Base-by-base conservation (phyloP, 2,797 vertebrate species). In the Aplochiton taeniatus region DNA sequence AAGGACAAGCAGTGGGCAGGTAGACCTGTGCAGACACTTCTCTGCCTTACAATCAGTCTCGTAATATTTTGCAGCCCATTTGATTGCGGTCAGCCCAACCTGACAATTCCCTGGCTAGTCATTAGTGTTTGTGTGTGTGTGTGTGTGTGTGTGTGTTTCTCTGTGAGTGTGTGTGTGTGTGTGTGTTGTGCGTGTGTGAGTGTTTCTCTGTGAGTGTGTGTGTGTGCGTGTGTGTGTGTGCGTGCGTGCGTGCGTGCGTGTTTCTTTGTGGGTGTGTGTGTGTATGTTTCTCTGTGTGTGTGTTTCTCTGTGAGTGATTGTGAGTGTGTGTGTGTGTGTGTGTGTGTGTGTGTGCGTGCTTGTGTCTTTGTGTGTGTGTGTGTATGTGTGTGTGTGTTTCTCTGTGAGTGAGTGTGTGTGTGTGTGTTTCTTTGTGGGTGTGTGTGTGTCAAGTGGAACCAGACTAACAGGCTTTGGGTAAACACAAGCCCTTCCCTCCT, bases 1-100 rank as follows among this genome's bases (percentile, higher is more conserved):
- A 31, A 58, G 49, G 14, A 66, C 63, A 14, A 58, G 50, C 66
- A 72, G 19, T 73, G 78, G 65, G 12, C 31, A 19, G 43, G 62
- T 52, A 57, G 31, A 46, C 18, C 18, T 3, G 14, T 31, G 31
- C 31, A 31, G 6, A 2, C 2, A 31, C 31, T 31, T 31, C 3
- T 31, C 31, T 31, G 31, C 2, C 2, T 31, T 3, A 31, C 31
- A 31, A 31, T 3, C 31, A 2, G 31, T 31, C 31, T 31, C 3
- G 2, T 31, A 31, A 31, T 31, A 6, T 31, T 2, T 31, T n/a
- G n/a, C n/a, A n/a, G n/a, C n/a, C n/a, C n/a, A n/a, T n/a, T n/a
- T n/a, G n/a, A n/a, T n/a, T 31, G 6, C 2, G 31, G 6, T 31
- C 31, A 31, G 31, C 31, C 31, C 31, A 31, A 31, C 31, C 31